Conservation (phyloP, 1,140 invertebrate species). For the Pachyrhynchus sulphureomaculatus region DNA sequence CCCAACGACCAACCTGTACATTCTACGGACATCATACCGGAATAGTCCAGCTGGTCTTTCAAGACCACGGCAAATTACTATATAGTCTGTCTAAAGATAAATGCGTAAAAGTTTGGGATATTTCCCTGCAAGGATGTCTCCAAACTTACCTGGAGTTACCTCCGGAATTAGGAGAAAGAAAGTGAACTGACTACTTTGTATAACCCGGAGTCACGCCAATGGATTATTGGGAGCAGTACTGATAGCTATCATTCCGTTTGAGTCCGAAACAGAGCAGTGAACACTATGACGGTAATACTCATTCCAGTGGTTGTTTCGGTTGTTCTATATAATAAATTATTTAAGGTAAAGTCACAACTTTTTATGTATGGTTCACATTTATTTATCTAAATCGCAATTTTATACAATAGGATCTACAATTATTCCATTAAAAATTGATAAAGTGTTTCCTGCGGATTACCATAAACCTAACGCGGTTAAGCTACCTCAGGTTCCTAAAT, state of each 20-base stretch:
- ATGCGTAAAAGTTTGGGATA: constrained; percentile 71
- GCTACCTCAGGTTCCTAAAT: too few species aligned
- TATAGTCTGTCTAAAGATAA: constrained; percentile 66
- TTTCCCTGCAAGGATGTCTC: constrained; percentile 59
- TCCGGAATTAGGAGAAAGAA: constrained; percentile 57
- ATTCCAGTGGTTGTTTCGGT: constrained; percentile 63
- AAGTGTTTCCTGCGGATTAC: too few species aligned
- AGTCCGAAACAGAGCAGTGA: constrained; percentile 62
- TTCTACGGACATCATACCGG: constrained; percentile 69
- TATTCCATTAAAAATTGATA: too few species aligned
- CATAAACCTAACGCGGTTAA: too few species aligned
- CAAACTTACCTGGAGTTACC: constrained; percentile 67
- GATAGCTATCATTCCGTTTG: constrained; percentile 61
- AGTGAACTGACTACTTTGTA: constrained; percentile 61
- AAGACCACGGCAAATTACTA: constrained; percentile 53
- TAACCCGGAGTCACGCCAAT: constrained; percentile 62
- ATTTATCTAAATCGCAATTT: too few species aligned
- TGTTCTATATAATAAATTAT: constrained; percentile 68
- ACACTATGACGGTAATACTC: constrained; percentile 68
- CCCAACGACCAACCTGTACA: constrained; percentile 61
- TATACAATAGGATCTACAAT: too few species aligned
- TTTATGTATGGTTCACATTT: background rate
- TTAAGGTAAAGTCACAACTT: constrained; percentile 52
- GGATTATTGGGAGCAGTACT: constrained; percentile 62
- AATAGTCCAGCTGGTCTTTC: constrained; percentile 66